Base-by-base conservation (phyloP, 2,113 vertebrate genomes). In the Abramis brama region DNA sequence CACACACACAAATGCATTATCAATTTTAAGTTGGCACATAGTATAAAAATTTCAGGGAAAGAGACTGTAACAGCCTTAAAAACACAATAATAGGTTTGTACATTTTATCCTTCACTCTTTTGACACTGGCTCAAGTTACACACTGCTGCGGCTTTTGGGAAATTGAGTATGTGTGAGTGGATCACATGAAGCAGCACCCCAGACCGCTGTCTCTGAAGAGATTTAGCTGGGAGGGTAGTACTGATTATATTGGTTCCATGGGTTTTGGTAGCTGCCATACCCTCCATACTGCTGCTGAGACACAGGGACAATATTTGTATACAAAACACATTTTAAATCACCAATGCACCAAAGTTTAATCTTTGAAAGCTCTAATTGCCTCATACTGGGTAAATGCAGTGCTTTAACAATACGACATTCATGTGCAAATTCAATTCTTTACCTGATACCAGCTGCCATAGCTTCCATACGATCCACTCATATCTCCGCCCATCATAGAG, bases 371-470 rank as follows among this genome's bases (percentile, higher is more conserved):
- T 27, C 47, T 30, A 30, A 30, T 2, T 77, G 74, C 45, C 47
- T 55, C 15, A 3, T 27, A 50, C 25, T 30, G 13, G 43, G 33
- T 21, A 71, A 23, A 71, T 23, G 33, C 8, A 71, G 19, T 71
- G 19, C 33, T 71, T 71, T 39, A 21, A 10, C 66, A 70, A 39
- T 21, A 8, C 17, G 15, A 10, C 8, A 2, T 57, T 25, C 11
- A 47, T 47, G 15, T 36, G 45, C n/a, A 82, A 87, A 27, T 77
- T 62, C 64, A 11, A 50, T 50, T 50, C 23, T 6, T 47, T 75
- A 96, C 96, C 96, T 96, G 96, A 87, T 95, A 95, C 95, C 95
- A 96, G 90, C 85, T 94, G 85, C 90, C 78, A 88, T 96, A 96
- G 43, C 78, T 92, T 23, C 93, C 95, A 2, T 95, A 93, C 1